Conservation (phyloP, 2,797 vertebrate genomes). For the Morelia viridis region DNA sequence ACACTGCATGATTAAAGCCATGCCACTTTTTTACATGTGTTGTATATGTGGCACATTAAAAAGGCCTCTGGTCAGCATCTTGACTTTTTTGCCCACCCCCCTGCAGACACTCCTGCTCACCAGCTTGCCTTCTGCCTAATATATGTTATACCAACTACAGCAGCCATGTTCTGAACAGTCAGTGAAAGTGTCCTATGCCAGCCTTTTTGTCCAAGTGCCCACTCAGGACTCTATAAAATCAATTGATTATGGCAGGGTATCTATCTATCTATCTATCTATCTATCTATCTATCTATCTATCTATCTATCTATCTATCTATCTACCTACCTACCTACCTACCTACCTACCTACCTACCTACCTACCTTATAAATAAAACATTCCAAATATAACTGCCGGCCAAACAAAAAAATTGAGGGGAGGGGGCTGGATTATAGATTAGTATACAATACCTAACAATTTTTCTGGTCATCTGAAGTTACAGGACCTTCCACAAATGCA, state of each 20-base stretch:
- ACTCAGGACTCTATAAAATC: not conserved
- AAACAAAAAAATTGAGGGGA: not conserved
- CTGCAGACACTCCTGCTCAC: not conserved
- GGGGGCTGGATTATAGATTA: not conserved
- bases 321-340: rapidly evolving
- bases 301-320: not conserved
- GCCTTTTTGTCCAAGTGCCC: not conserved
- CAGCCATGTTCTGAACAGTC: not conserved
- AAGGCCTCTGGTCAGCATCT: not conserved
- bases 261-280: rapidly evolving
- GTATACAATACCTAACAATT: not conserved
- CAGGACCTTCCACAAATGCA: not conserved
- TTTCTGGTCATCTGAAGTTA: not conserved
- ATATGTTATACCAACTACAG: not conserved
- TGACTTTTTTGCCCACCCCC: too few species aligned
- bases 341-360: too few species aligned
- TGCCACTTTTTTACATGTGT: not conserved
- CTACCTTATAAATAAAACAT: too few species aligned
- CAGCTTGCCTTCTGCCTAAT: not conserved
- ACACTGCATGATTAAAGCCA: not conserved
- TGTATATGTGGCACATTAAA: not conserved
- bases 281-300: rapidly evolving
- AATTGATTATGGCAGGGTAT: not conserved
- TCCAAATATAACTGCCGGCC: too few species aligned
- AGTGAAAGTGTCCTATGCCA: not conserved